Conservation (phyloP, 1,140 invertebrate species). For the Sycophila sp. region DNA sequence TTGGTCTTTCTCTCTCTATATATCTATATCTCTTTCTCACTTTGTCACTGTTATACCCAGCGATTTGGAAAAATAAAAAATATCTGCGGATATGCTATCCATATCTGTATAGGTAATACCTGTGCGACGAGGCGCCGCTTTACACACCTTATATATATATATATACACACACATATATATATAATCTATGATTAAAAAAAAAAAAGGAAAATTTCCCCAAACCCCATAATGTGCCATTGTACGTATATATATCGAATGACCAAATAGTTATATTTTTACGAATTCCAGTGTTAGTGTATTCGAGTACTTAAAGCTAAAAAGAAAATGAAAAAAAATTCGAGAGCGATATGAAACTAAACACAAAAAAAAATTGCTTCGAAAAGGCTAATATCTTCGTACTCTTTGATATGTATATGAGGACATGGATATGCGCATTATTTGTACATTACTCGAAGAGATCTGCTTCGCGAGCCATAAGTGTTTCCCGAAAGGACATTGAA, state of each 20-base stretch:
- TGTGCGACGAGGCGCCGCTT: neutral
- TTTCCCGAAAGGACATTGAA: neutral
- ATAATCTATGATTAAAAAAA: no score
- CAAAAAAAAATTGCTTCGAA: neutral
- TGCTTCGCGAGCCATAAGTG: conserved; percentile 22
- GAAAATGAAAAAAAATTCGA: conserved; percentile 6
- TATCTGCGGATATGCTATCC: no score
- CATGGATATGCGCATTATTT: conserved; percentile 15
- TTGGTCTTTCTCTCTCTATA: neutral
- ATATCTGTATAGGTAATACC: no score
- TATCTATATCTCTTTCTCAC: conserved; percentile 3
- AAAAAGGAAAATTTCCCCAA: no score
- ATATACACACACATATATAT: no score
- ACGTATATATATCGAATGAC: conserved; percentile 37
- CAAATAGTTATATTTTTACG: conserved; percentile 43
- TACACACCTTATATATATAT: neutral
- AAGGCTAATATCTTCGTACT: neutral
- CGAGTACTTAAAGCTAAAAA: conserved; percentile 37
- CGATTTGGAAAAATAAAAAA: neutral
- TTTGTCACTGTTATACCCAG: conserved; percentile 2
- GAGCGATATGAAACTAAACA: neutral
- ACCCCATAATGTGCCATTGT: conserved; percentile 38
- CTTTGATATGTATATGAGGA: neutral
- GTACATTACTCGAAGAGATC: conserved; percentile 5
- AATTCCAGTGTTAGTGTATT: conserved; percentile 33